Evolutionary conservation across 2,113 vertebrate species (phyloP).

Genomic region (Forbesichthys agassizii): DNA sequence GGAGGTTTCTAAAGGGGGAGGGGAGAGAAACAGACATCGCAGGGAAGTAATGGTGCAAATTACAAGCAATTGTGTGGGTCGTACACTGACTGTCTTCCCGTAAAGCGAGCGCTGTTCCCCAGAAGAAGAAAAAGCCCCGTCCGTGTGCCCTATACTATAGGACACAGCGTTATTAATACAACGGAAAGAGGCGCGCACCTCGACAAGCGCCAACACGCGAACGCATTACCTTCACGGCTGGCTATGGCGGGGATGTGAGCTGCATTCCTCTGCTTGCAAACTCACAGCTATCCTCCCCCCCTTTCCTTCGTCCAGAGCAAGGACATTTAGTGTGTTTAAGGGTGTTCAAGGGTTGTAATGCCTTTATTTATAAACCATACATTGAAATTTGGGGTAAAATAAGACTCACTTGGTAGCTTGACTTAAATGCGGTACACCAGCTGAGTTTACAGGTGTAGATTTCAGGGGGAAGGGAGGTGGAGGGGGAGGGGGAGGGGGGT

Average conservation of each 20-base stretch:
- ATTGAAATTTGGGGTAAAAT: too few species aligned
- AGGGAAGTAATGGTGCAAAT: constrained; percentile 59
- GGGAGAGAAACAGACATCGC: constrained; percentile 46
- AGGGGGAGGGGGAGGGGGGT: background rate
- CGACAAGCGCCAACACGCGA: constrained; percentile 77
- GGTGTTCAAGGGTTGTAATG: too few species aligned
- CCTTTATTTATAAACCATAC: too few species aligned
- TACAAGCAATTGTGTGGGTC: constrained; percentile 53
- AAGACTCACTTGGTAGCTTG: too few species aligned
- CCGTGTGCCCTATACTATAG: constrained; percentile 63
- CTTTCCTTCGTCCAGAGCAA: constrained; percentile 37
- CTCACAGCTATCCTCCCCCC: constrained; percentile 35
- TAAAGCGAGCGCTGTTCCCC: constrained; percentile 58
- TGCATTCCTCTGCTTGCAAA: constrained; percentile 79
- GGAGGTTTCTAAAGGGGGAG: too few species aligned
- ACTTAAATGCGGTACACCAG: too few species aligned
- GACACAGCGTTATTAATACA: constrained; percentile 75
- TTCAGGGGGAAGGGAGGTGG: too few species aligned
- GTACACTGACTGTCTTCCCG: constrained; percentile 68
- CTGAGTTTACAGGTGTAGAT: too few species aligned
- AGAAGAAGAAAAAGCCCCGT: constrained; percentile 55
- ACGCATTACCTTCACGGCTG: constrained; percentile 78
- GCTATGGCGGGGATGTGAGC: constrained; percentile 78
- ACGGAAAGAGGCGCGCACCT: constrained; percentile 68
- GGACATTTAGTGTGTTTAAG: constrained; percentile 15